Conservation (phyloP, 2,888 invertebrate genomes). For the Antheraea assamensis region DNA sequence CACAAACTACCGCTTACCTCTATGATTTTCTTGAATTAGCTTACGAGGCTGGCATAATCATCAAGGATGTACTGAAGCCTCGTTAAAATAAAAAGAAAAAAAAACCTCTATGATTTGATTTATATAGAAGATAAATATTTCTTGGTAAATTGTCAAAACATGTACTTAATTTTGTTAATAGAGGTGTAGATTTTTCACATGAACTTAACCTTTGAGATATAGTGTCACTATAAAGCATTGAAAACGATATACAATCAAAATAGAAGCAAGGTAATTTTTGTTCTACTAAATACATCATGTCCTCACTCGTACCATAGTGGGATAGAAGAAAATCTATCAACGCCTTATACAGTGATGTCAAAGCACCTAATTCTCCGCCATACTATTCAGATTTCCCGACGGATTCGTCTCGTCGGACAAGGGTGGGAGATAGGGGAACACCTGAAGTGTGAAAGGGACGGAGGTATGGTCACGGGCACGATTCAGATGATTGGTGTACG, state of each 20-base stretch:
- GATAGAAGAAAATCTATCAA: slow-evolving; percentile 74
- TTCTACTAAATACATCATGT: slow-evolving; percentile 14
- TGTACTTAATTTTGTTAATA: no score
- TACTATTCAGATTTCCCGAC: slow-evolving; percentile 78
- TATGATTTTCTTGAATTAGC: no score
- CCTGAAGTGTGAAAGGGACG: slow-evolving; percentile 45
- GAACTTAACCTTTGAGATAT: not conserved
- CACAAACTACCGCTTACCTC: no score
- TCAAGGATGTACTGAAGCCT: no score
- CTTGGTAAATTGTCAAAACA: no score
- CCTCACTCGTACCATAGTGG: slow-evolving; percentile 41
- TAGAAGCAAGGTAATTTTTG: not conserved
- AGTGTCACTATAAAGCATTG: not conserved
- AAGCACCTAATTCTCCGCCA: slow-evolving; percentile 74
- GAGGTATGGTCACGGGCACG: slow-evolving; percentile 70
- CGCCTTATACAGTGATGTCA: slow-evolving; percentile 73
- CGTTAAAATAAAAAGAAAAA: no score
- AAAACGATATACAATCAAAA: not conserved
- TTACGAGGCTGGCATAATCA: no score
- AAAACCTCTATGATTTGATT: no score
- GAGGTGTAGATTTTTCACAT: not conserved
- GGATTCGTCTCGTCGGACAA: slow-evolving; percentile 54
- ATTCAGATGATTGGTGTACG: slow-evolving; percentile 79
- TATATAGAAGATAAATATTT: no score
- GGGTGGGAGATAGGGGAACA: slow-evolving; percentile 35